Evolutionary conservation across 2,888 invertebrate species (phyloP).

Genomic region (Oasisia sp.): DNA sequence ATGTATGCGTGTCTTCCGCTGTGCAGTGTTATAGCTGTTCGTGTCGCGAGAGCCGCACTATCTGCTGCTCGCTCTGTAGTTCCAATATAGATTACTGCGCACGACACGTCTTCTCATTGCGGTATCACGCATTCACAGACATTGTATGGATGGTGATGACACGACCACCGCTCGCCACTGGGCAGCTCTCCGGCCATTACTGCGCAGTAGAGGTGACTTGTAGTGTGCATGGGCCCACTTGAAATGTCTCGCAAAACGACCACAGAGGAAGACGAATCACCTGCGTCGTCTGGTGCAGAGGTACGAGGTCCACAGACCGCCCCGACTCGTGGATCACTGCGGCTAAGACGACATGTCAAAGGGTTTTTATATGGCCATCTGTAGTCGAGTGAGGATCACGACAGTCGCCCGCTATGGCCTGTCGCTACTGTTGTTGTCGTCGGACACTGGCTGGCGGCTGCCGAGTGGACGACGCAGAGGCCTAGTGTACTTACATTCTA

Average conservation of each 20-base stretch:
- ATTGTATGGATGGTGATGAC: neutral
- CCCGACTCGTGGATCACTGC: neutral
- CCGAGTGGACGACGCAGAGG: too few relatives aligned
- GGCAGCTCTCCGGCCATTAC: neutral
- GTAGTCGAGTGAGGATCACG: neutral
- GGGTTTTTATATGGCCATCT: neutral
- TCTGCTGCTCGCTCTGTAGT: too few relatives aligned
- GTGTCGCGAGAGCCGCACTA: neutral
- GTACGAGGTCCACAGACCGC: neutral
- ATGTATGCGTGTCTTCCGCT: neutral
- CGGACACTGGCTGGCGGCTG: too few relatives aligned
- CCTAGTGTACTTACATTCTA: too few relatives aligned
- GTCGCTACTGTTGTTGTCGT: too few relatives aligned
- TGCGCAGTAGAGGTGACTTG: neutral
- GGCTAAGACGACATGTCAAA: neutral
- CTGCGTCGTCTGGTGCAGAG: neutral
- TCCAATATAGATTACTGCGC: too few relatives aligned
- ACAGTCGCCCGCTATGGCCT: neutral
- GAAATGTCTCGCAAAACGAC: neutral
- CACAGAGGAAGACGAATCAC: neutral
- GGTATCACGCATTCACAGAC: neutral
- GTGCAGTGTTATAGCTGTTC: neutral
- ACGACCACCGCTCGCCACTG: too few relatives aligned
- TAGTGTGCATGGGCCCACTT: neutral
- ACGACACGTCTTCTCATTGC: neutral